Percentiles rank a stretch among this genome's conserved stretches.
Evolutionary conservation across 1,140 invertebrate genomes (phyloP).

Genomic region (Anagrus nilaparvatae): DNA sequence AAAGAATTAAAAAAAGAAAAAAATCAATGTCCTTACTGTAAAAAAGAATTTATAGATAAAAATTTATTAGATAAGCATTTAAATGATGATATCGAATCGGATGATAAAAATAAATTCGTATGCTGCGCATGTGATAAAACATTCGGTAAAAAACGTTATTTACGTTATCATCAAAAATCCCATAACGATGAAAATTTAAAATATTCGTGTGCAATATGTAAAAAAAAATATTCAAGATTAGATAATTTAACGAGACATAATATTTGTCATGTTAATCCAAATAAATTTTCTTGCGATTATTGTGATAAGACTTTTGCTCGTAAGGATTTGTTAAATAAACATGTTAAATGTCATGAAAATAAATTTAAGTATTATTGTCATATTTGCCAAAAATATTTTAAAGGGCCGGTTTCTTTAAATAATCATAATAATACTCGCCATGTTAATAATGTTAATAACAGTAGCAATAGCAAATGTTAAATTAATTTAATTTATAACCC

Average conservation of each 20-base stretch:
- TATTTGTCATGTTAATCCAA: constrained; percentile 33
- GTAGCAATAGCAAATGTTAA: constrained; percentile 7
- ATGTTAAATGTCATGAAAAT: constrained; percentile 32
- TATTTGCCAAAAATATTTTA: constrained; percentile 31
- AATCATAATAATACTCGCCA: constrained; percentile 22
- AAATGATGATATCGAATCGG: constrained; percentile 21
- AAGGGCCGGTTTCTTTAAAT: constrained; percentile 24
- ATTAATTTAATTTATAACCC: constrained; percentile 7
- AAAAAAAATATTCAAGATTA: constrained; percentile 31
- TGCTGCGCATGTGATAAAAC: constrained; percentile 34
- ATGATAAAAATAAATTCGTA: constrained; percentile 23
- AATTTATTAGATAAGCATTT: constrained; percentile 24
- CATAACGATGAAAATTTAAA: constrained; percentile 31
- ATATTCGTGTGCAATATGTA: constrained; percentile 33
- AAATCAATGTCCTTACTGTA: constrained; percentile 28
- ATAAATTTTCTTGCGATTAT: constrained; percentile 31
- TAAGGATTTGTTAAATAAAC: constrained; percentile 35
- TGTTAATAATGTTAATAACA: constrained; percentile 3
- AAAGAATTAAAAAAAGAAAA: constrained; percentile 14
- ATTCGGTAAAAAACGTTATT: constrained; percentile 30
- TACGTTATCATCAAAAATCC: constrained; percentile 31
- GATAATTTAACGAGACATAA: constrained; percentile 36
- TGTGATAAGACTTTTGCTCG: constrained; percentile 34
- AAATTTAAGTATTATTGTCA: constrained; percentile 27
- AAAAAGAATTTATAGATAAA: constrained; percentile 23